Evolutionary conservation across 2,113 vertebrate species (phyloP).

Genomic region (Probosciger aterrimus): DNA sequence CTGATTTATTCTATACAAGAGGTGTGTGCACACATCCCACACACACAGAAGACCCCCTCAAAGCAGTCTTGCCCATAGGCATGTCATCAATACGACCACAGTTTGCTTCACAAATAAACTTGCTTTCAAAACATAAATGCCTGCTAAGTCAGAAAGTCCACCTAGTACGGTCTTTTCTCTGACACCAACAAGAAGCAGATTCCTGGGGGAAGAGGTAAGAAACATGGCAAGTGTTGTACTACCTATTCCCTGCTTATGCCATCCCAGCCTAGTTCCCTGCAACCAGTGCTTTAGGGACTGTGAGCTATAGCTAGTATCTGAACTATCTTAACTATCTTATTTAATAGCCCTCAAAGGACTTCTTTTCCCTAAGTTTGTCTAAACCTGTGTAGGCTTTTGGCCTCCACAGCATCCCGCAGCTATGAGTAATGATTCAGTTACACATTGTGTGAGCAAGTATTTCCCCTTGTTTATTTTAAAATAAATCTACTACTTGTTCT

Average conservation of each 20-base stretch:
- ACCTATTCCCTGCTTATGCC: background rate
- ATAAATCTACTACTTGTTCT: slow-evolving; percentile 3
- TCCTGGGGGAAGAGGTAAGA: background rate
- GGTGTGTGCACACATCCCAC: background rate
- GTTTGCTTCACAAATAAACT: background rate
- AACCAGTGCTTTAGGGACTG: background rate
- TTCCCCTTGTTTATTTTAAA: slow-evolving; percentile 56
- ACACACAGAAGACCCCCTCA: background rate
- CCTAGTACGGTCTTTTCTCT: background rate
- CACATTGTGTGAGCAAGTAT: slow-evolving; percentile 32
- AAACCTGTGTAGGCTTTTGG: slow-evolving; percentile 31
- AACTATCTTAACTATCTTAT: background rate
- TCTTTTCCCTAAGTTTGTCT: background rate
- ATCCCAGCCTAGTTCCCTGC: background rate
- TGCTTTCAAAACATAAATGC: background rate
- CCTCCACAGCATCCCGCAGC: slow-evolving; percentile 17
- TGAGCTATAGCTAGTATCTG: background rate
- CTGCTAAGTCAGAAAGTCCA: background rate
- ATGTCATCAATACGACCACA: background rate
- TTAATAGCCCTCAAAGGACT: background rate
- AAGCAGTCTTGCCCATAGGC: background rate
- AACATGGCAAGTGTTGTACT: background rate
- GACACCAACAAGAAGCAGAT: background rate
- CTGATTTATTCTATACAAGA: background rate
- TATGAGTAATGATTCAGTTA: slow-evolving; percentile 30